Conservation (phyloP, 64 coral and sea anemone species). For the Montipora cactus region DNA sequence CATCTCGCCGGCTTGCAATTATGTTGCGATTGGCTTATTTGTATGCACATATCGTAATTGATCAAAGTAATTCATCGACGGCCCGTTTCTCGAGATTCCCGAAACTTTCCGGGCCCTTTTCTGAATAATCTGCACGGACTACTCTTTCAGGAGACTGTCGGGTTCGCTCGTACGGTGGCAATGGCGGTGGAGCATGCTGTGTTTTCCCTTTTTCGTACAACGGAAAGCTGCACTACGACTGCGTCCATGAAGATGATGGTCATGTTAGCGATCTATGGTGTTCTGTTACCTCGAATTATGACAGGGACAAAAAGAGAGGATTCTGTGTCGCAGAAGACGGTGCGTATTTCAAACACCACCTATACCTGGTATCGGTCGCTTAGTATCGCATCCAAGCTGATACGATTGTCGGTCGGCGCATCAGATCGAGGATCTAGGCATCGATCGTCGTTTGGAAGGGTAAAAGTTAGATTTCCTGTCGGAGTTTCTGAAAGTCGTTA, state of each 20-base stretch:
- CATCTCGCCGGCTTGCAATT: too few species aligned
- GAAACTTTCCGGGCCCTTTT: too few species aligned
- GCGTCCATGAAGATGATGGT: constrained; percentile 47
- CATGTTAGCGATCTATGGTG: constrained; percentile 67
- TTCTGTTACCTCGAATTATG: constrained; percentile 83
- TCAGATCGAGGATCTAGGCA: not conserved
- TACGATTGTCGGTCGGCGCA: too few species aligned
- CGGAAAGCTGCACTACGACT: constrained; percentile 69
- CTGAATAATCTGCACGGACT: too few species aligned
- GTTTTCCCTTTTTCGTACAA: constrained; percentile 89
- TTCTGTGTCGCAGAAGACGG: constrained; percentile 78
- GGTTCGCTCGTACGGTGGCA: constrained; percentile 87
- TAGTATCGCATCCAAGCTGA: too few species aligned
- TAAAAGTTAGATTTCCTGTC: not conserved
- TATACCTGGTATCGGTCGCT: too few species aligned
- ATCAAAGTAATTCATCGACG: too few species aligned
- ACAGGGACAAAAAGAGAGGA: constrained; percentile 75
- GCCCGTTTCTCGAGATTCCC: too few species aligned
- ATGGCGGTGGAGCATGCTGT: constrained; percentile 81
- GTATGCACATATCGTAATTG: too few species aligned
- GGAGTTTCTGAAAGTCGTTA: not conserved
- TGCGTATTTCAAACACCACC: not conserved
- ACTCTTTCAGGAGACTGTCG: constrained; percentile 61
- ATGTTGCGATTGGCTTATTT: too few species aligned
- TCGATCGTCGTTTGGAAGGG: not conserved